Percentiles rank a stretch among this genome's conserved stretches.
Evolutionary conservation across 2,113 vertebrate species (phyloP).

Genomic region (Lucifuga dentata): DNA sequence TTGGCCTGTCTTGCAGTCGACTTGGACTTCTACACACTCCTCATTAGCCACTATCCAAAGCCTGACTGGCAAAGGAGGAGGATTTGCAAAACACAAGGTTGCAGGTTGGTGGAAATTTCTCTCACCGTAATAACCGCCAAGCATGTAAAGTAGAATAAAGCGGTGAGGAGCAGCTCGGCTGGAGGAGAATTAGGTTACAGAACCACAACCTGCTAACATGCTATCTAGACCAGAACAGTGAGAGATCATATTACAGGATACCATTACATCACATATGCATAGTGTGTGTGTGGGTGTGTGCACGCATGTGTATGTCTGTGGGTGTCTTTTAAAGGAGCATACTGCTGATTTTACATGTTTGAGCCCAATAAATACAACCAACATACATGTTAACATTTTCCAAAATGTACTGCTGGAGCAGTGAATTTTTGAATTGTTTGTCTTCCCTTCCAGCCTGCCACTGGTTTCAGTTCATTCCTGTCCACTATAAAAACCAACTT

Average conservation of each 20-base stretch:
- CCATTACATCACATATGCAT: conserved; percentile 59
- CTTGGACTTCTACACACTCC: neutral
- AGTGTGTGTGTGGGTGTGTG: too few species aligned
- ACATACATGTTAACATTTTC: too few species aligned
- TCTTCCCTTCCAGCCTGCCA: too few species aligned
- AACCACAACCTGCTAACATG: conserved; percentile 48
- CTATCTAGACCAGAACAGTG: conserved; percentile 29
- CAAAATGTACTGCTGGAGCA: too few species aligned
- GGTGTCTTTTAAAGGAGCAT: neutral
- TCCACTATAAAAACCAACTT: too few species aligned
- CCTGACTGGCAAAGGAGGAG: conserved; percentile 1
- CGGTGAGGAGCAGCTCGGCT: neutral
- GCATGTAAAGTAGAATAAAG: neutral
- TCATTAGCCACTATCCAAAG: conserved; percentile 1
- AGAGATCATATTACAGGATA: conserved; percentile 70
- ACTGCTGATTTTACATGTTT: too few species aligned
- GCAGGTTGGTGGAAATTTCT: neutral
- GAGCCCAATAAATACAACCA: too few species aligned
- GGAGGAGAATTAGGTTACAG: conserved; percentile 48
- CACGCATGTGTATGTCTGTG: conserved; percentile 15
- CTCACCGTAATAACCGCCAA: conserved; percentile 1
- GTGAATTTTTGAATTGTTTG: too few species aligned
- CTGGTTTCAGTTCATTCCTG: too few species aligned
- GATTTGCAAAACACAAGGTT: neutral
- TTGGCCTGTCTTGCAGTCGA: neutral